phyloP scores from a whole-genome alignment of 2,113 vertebrate species.

The Baryphthengus martii region DNA sequence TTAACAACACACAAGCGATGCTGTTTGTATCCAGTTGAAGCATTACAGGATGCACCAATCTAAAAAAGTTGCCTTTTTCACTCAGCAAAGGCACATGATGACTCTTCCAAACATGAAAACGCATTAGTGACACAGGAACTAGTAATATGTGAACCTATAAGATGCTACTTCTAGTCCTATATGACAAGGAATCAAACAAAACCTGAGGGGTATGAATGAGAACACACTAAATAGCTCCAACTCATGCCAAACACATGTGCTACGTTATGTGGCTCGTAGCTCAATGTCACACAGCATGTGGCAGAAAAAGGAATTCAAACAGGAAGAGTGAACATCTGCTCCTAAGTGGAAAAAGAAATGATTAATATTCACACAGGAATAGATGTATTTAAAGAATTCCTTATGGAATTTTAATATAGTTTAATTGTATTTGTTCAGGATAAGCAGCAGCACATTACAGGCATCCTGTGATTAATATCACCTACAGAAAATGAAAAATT shows the following conservation, averaged over 20 bases:
- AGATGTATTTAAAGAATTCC: constrained; percentile 59
- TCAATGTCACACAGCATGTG: neutral
- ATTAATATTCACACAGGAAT: constrained; percentile 61
- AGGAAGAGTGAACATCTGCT: constrained; percentile 57
- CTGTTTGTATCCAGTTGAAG: neutral
- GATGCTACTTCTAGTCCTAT: neutral
- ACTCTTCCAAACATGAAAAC: neutral
- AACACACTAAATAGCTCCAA: neutral
- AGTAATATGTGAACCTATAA: neutral
- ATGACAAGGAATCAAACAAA: neutral
- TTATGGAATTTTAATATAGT: constrained; percentile 52
- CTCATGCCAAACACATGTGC: neutral
- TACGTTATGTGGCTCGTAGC: neutral
- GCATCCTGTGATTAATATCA: constrained; percentile 61
- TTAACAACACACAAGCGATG: neutral
- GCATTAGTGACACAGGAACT: neutral
- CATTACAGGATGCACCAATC: neutral
- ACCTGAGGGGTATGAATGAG: neutral
- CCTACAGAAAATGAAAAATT: constrained; percentile 43
- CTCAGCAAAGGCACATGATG: neutral
- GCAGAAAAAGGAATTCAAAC: constrained; percentile 23
- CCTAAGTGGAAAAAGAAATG: neutral
- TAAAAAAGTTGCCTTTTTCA: neutral
- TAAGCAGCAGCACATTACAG: constrained; percentile 40
- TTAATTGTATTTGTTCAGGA: constrained; percentile 60